Conservation (phyloP, 2,888 invertebrate species). For the Ectobius pallidus region DNA sequence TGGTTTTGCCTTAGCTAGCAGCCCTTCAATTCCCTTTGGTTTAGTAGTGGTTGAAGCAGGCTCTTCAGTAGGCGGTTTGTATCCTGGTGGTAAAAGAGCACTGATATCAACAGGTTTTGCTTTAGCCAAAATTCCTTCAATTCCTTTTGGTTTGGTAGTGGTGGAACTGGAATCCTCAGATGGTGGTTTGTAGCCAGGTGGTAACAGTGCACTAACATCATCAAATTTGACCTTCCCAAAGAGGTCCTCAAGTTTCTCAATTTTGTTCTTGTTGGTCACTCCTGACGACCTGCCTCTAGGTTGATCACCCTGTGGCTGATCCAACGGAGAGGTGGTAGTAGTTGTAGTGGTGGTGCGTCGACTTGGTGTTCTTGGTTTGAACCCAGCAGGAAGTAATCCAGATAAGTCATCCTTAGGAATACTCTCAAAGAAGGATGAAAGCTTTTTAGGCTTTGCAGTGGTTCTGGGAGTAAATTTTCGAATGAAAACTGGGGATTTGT, state of each 20-base stretch:
- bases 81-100: constrained; percentile 72
- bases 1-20: constrained; percentile 52
- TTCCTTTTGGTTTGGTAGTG: background rate
- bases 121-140: constrained; percentile 38
- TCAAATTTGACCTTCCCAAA: constrained; percentile 61
- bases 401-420: constrained; percentile 63
- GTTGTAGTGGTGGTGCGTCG: constrained; percentile 46
- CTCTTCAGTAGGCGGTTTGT: constrained; percentile 57
- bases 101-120: constrained; percentile 53
- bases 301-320: constrained; percentile 59
- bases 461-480: constrained; percentile 49
- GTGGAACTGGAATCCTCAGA: constrained; percentile 25
- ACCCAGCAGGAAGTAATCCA: constrained; percentile 68
- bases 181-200: constrained; percentile 65
- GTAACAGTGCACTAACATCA: constrained; percentile 66
- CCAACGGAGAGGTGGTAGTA: constrained; percentile 52
- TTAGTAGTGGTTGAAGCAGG: constrained; percentile 38
- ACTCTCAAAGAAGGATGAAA: constrained; percentile 46
- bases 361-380: constrained; percentile 50
- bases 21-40: constrained; percentile 45
- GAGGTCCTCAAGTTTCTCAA: constrained; percentile 51
- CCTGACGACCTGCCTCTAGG: constrained; percentile 60
- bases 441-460: constrained; percentile 46
- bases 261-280: constrained; percentile 49
- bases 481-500: constrained; percentile 42